Evolutionary conservation across 2,113 vertebrate species (phyloP).

Genomic region (Phainopepla nitens): DNA sequence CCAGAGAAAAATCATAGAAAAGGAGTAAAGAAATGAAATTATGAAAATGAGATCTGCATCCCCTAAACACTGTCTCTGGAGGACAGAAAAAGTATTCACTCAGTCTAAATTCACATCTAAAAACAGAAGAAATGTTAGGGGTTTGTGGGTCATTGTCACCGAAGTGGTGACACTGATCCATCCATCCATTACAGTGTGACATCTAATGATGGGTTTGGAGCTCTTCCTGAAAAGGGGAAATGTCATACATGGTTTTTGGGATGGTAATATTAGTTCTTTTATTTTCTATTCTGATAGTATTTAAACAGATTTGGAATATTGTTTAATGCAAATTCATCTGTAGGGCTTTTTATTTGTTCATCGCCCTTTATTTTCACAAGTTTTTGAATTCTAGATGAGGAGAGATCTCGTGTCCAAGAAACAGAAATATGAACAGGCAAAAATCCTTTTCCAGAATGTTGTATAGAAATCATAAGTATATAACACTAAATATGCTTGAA

Average conservation of each 20-base stretch:
- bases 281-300: background rate
- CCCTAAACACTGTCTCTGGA: background rate
- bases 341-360: background rate
- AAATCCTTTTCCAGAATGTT: constrained; percentile 54
- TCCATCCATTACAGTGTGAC: background rate
- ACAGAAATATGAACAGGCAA: constrained; percentile 60
- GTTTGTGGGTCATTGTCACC: background rate
- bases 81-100: background rate
- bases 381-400: constrained; percentile 48
- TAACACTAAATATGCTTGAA: background rate
- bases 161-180: background rate
- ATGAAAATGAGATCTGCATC: background rate
- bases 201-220: background rate
- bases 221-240: background rate
- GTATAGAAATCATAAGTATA: constrained; percentile 56
- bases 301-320: background rate
- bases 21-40: background rate
- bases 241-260: background rate
- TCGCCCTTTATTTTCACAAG: background rate
- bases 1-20: background rate
- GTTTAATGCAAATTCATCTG: background rate
- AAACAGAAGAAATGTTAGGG: background rate
- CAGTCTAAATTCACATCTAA: fast-evolving
- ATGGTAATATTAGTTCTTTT: background rate
- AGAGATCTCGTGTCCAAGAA: constrained; percentile 70